These are phyloP conservation scores for Chlorocebus sabaeus DNA, from an alignment of 2,113 vertebrate genomes.

Conservation along the genomic window DNA sequence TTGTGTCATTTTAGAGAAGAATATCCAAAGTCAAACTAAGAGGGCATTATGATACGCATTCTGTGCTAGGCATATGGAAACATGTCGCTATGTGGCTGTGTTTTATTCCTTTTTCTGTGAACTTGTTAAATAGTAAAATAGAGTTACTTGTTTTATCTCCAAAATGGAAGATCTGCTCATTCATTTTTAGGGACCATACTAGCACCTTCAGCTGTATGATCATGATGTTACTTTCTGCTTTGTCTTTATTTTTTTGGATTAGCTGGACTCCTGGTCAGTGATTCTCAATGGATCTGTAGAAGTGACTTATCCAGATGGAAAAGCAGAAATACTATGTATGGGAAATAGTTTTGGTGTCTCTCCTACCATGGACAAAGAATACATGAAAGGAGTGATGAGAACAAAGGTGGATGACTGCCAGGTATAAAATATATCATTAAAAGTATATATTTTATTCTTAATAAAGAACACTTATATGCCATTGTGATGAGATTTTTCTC, in stretches of 20 bases:
- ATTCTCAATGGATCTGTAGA: constrained; percentile 99
- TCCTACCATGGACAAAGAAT: constrained; percentile 97
- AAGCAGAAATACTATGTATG: constrained; percentile 97
- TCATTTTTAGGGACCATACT: neutral
- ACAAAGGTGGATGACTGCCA: constrained; percentile 99
- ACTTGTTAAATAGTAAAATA: neutral
- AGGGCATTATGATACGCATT: neutral
- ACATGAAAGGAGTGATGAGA: constrained; percentile 99
- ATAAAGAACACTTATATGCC: neutral
- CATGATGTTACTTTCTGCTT: neutral
- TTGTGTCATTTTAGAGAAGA: constrained; percentile 12
- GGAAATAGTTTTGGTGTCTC: constrained; percentile 99
- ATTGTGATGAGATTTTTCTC: neutral
- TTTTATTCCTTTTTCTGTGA: neutral
- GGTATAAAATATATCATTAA: constrained; percentile 81
- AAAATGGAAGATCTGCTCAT: neutral
- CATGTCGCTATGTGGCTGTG: neutral
- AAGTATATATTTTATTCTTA: neutral
- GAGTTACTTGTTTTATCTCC: neutral
- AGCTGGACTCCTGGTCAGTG: constrained; percentile 99
- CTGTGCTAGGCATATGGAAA: neutral
- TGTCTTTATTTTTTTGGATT: neutral
- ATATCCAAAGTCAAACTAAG: neutral
- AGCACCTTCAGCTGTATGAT: neutral
- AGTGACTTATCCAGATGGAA: constrained; percentile 94